A percentile compares a stretch with the other conserved stretches of the same genome.
These are phyloP conservation scores for Rostratula benghalensis DNA, from an alignment of 2,113 vertebrate species.

Conservation along the genomic window DNA sequence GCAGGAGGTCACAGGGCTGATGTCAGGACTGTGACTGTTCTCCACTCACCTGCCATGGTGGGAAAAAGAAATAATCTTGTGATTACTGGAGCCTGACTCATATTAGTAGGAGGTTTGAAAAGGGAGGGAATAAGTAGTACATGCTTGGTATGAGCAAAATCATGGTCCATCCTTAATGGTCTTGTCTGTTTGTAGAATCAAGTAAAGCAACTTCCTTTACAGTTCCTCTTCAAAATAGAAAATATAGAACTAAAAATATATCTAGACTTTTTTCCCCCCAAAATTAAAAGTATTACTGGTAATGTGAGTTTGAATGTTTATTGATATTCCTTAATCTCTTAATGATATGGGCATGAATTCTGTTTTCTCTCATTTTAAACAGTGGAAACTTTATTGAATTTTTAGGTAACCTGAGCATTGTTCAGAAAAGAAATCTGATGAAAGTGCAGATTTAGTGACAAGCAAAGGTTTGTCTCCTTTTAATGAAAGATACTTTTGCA, in stretches of 20 bases:
- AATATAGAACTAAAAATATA: not conserved
- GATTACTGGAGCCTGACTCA: not conserved
- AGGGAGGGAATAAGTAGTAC: fast-evolving
- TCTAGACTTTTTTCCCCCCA: not conserved
- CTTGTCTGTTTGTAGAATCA: not conserved
- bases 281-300: not conserved
- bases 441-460: not conserved
- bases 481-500: not conserved
- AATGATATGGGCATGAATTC: not conserved
- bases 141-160: not conserved
- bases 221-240: not conserved
- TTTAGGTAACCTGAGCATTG: not conserved
- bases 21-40: not conserved
- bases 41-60: not conserved
- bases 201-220: not conserved
- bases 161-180: fast-evolving
- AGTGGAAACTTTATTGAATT: not conserved
- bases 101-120: not conserved
- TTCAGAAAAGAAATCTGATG: not conserved
- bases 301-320: not conserved
- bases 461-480: not conserved
- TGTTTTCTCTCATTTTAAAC: not conserved
- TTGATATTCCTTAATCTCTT: not conserved
- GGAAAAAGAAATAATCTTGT: not conserved
- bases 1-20: not conserved